Conservation (phyloP, 92 coral and sea anemone genomes). For the Epizoanthus illoricatus region DNA sequence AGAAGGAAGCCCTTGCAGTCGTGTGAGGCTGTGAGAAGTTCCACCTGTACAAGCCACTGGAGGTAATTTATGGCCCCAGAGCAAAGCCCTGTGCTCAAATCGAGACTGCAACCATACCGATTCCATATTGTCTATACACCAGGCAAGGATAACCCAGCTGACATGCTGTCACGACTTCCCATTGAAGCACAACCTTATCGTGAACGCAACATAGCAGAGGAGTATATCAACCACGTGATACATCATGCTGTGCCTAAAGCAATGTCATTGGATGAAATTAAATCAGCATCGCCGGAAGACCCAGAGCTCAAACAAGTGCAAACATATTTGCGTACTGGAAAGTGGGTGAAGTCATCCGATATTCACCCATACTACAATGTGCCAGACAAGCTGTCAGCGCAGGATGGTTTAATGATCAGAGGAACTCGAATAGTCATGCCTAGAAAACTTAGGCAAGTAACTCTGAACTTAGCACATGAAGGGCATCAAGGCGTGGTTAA, state of each 20-base stretch:
- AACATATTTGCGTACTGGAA: not conserved
- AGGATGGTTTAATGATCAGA: not conserved
- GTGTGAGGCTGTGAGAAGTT: too few relatives aligned
- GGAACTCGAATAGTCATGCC: not conserved
- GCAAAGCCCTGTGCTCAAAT: too few relatives aligned
- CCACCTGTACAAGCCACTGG: too few relatives aligned
- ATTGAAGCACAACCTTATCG: too few relatives aligned
- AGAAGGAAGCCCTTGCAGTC: too few relatives aligned
- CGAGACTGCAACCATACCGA: too few relatives aligned
- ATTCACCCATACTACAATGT: conserved; percentile 3
- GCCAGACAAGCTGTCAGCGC: not conserved
- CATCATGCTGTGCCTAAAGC: conserved; percentile 11
- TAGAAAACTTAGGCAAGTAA: not conserved
- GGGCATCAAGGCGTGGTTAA: not conserved
- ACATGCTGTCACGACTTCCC: too few relatives aligned
- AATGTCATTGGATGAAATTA: conserved; percentile 7
- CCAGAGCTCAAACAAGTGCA: not conserved
- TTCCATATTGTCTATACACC: too few relatives aligned
- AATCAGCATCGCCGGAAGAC: not conserved
- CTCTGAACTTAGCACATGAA: not conserved
- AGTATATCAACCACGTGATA: not conserved
- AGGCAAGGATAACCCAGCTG: too few relatives aligned
- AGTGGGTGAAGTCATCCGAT: not conserved
- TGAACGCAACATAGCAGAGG: too few relatives aligned
- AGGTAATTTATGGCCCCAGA: too few relatives aligned